Evolutionary conservation across 2,888 invertebrate species (phyloP).

Genomic region (Merodon equestris): DNA sequence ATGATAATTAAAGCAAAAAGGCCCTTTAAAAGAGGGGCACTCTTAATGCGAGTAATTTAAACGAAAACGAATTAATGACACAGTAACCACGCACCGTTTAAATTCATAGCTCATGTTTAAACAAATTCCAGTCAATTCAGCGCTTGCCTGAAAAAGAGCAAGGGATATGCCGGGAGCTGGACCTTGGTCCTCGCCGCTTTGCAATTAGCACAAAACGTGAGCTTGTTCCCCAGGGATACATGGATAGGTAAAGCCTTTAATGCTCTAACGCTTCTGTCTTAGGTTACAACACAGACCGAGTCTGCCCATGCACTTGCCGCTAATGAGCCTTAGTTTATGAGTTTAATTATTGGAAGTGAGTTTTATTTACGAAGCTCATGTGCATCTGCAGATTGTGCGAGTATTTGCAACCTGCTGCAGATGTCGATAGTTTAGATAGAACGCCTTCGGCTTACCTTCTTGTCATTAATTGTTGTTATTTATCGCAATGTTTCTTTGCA

Average conservation of each 20-base stretch:
- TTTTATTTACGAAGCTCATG: slow-evolving; percentile 39
- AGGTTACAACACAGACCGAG: slow-evolving; percentile 10
- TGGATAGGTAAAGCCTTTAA: slow-evolving; percentile 13
- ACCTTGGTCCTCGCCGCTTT: slow-evolving; percentile 15
- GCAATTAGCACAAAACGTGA: slow-evolving; percentile 57
- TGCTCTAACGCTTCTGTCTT: slow-evolving; percentile 55
- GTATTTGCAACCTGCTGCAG: background rate
- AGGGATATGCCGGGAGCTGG: background rate
- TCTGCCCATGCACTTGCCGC: slow-evolving; percentile 45
- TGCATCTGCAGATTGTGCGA: slow-evolving; percentile 3
- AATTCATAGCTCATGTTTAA: slow-evolving; percentile 62
- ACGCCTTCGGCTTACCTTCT: background rate
- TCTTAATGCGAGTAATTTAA: slow-evolving; percentile 50
- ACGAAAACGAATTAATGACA: slow-evolving; percentile 56
- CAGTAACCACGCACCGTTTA: slow-evolving; percentile 44
- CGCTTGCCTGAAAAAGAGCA: slow-evolving; percentile 34
- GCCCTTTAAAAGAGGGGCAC: slow-evolving; percentile 26
- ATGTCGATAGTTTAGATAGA: slow-evolving; percentile 14
- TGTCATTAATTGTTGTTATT: slow-evolving; percentile 27
- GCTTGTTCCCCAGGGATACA: slow-evolving; percentile 22
- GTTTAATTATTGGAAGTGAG: slow-evolving; percentile 55
- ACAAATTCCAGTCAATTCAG: slow-evolving; percentile 49
- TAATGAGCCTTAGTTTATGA: slow-evolving; percentile 62
- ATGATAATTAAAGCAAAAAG: slow-evolving; percentile 38
- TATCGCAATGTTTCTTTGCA: slow-evolving; percentile 8